Evolutionary conservation across 2,888 invertebrate species (phyloP).

Genomic region (Harpalus rubripes): DNA sequence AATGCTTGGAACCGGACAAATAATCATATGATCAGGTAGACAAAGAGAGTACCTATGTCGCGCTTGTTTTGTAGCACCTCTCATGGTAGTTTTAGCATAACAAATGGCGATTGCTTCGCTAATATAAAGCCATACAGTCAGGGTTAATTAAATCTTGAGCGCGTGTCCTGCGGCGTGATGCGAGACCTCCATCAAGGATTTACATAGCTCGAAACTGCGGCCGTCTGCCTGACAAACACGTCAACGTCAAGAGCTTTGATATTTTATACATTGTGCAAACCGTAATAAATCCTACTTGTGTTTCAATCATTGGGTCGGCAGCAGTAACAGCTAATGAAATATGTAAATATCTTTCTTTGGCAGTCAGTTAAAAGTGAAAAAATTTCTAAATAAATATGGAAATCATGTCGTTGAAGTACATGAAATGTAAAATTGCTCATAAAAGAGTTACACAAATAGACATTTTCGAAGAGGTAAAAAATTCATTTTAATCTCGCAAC

Average conservation of each 20-base stretch:
- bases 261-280: not conserved
- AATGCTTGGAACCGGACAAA: not conserved
- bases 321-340: not conserved
- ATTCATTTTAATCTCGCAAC: no score
- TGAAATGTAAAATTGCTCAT: not conserved
- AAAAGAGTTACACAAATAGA: not conserved
- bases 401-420: not conserved
- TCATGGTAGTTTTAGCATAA: slow-evolving; percentile 23
- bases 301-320: not conserved
- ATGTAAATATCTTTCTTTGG: not conserved
- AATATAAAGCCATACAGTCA: slow-evolving; percentile 44
- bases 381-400: not conserved
- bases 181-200: slow-evolving; percentile 18
- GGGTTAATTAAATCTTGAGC: slow-evolving; percentile 40
- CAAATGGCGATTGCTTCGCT: slow-evolving; percentile 19
- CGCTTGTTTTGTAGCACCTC: not conserved
- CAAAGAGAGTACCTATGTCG: not conserved
- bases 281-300: not conserved
- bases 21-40: not conserved
- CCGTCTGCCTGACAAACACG: not conserved
- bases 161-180: slow-evolving; percentile 14
- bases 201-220: not conserved
- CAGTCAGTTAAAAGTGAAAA: not conserved
- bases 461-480: not conserved
- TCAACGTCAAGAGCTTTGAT: not conserved